These are phyloP conservation scores for Myopa testacea DNA, from an alignment of 2,888 invertebrate genomes.

Conservation along the genomic window DNA sequence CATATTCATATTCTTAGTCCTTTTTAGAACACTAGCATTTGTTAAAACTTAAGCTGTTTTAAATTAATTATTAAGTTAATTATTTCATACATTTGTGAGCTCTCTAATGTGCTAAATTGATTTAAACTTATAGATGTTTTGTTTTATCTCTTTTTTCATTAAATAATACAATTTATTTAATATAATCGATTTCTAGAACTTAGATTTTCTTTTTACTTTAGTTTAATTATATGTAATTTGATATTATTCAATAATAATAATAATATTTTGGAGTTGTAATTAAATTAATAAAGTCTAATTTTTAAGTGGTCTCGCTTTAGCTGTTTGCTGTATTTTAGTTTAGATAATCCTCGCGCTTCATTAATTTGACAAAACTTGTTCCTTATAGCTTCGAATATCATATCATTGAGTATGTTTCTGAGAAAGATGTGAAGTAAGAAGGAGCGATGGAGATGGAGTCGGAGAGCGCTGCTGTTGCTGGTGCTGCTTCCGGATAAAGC, in stretches of 20 bases:
- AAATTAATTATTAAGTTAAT: not conserved
- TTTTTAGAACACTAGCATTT: constrained; percentile 21
- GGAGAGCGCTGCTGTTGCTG: constrained; percentile 14
- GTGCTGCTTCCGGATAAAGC: not conserved
- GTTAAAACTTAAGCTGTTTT: constrained; percentile 15
- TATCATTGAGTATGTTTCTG: constrained; percentile 23
- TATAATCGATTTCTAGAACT: constrained; percentile 29
- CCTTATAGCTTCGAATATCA: constrained; percentile 20
- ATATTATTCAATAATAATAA: constrained; percentile 25
- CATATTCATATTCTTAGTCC: constrained; percentile 21
- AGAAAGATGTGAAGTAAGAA: not conserved
- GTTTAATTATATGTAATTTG: constrained; percentile 24
- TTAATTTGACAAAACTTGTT: constrained; percentile 45
- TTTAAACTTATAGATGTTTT: constrained; percentile 23
- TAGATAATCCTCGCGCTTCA: constrained; percentile 41
- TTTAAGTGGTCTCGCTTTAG: constrained; percentile 36
- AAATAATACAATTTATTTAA: constrained; percentile 38
- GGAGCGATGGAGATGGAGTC: constrained; percentile 29
- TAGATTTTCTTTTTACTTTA: constrained; percentile 35
- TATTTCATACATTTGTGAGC: constrained; percentile 24
- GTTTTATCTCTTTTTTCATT: constrained; percentile 5
- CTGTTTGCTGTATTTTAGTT: constrained; percentile 22
- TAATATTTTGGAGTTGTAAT: constrained; percentile 11
- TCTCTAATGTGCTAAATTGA: constrained; percentile 19
- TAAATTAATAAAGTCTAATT: constrained; percentile 27